These are phyloP conservation scores for Agrotis puta DNA, from an alignment of 2,888 invertebrate species.

Conservation along the genomic window DNA sequence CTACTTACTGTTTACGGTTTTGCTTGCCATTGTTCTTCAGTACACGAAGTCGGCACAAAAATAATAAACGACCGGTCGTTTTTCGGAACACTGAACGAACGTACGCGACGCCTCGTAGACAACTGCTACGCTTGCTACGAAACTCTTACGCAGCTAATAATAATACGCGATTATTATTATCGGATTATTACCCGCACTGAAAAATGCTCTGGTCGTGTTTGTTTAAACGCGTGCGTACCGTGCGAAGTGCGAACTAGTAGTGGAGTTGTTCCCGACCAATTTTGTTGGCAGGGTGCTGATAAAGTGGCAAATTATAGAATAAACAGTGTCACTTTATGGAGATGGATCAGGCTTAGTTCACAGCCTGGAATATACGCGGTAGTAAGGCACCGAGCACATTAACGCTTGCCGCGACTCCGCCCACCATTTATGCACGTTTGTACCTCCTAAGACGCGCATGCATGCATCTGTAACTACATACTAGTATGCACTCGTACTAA, in stretches of 20 bases:
- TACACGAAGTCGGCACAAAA: constrained; percentile 58
- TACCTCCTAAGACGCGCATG: constrained; percentile 14
- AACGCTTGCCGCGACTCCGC: constrained; percentile 3
- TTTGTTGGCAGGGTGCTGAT: constrained; percentile 73
- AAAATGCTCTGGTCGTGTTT: constrained; percentile 61
- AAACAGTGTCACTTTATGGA: constrained; percentile 74
- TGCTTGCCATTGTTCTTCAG: constrained; percentile 76
- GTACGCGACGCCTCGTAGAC: constrained; percentile 77
- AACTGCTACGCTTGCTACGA: constrained; percentile 83
- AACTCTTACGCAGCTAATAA: constrained; percentile 72
- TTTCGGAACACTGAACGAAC: constrained; percentile 60
- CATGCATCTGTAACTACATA: constrained; percentile 27
- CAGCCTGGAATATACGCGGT: constrained; percentile 54
- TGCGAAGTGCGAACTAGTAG: constrained; percentile 78
- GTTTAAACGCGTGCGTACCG: constrained; percentile 78
- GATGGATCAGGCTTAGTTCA: constrained; percentile 69
- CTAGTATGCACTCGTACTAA: constrained; percentile 17
- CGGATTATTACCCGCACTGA: constrained; percentile 71
- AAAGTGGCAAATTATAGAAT: constrained; percentile 77
- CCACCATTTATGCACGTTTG: constrained; percentile 30
- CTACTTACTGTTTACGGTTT: constrained; percentile 77
- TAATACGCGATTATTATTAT: constrained; percentile 72
- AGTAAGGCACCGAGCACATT: constrained; percentile 39
- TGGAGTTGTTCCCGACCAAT: constrained; percentile 76
- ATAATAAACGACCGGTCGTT: constrained; percentile 44